Evolutionary conservation across 2,797 vertebrate species (phyloP), one percentile per base, ranked within the genome.

Genomic region (Florisuga fusca): DNA sequence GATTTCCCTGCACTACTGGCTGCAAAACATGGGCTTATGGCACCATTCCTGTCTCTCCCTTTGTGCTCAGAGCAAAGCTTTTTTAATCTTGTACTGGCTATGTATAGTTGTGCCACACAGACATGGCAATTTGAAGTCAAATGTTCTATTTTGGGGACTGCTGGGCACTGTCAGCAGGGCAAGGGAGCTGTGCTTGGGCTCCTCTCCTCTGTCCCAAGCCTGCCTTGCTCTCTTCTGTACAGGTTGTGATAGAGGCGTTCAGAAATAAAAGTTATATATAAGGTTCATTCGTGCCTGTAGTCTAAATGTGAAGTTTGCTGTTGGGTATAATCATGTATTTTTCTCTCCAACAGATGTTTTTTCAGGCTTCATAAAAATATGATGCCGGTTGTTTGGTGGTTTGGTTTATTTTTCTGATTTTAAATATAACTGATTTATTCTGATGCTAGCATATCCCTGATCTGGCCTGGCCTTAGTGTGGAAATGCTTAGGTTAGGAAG

Each of bases 21-120:
- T 95, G 92, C 95, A 94, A 93, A 96, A 96, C 90, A 90, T 36
- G 95, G 74, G 87, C 83, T 95, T 93, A 95, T 90, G 92, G 92
- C 95, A 93, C 96, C 67, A 50, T 96, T 94, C 84, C 94, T 95
- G 86, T 93, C 75, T 89, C 67, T 95, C 62, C 46, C 53, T 93
- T 96, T 95, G 95, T 92, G 69, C 87, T 94, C 69, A 31, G 80
- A 94, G 94, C 84, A 93, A 91, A 94, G 91, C 86, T 96, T 95
- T 96, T 96, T 93, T 23, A 94, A 93, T 96, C 94, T 94, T 68
- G 63, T 82, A 18, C 62, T n/a, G 82, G 69, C 93, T 94, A 91
- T 93, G 81, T 94, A 85, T 91, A 91, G 91, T 71, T 57, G 73
- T 92, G 82, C 84, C 88, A 61, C 90, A 74, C 61, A 83, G 75